Base-by-base conservation (phyloP, 2,797 vertebrate species). In the Hydrophis major region DNA sequence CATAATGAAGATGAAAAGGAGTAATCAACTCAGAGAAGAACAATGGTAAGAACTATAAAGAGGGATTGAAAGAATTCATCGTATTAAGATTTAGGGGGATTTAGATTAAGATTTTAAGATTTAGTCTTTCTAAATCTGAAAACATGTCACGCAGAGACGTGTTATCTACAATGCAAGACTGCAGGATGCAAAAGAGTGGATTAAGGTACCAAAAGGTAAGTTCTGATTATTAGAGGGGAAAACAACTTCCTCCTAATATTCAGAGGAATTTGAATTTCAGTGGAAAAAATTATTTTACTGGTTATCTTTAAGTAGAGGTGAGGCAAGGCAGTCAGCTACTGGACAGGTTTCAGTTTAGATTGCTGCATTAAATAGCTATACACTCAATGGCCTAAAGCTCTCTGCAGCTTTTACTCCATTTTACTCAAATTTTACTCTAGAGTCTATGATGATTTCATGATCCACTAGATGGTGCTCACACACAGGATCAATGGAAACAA, bases 401-500 rank as follows among this genome's bases (percentile, higher is more conserved):
- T 83, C 42, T 83, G 37, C 42, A 83, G 69, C 69, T 37, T 74
- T 74, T 37, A 83, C 37, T 47, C 37, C 25, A 47, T 83, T 83
- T 74, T 69, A 18, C 66, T 69, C 14, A 69, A 69, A 42, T 47
- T 8, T 78, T 47, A 78, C 16, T 4, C 37, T 78, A 25, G 1
- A 47, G 11, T 47, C 42, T 47, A 12, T 83, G 42, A 22, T 53
- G 25, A 20, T 87, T 66, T 91, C 66, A 22, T 89, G 14, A 56
- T 16, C 92, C 92, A 63, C 57, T 27, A 93, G 92, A 56, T 89
- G 90, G 92, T 6, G n/a, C 56, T 63, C 32, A 61, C 50, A 59
- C 66, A 86, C 47, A 88, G 60, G 56, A 32, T 42, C 32, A 57
- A 25, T 47, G 42, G 55, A 78, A 91, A 11, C 74, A 25, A 47